phyloP scores from a whole-genome alignment of 2,888 invertebrate species.

The Dascillus cervinus region DNA sequence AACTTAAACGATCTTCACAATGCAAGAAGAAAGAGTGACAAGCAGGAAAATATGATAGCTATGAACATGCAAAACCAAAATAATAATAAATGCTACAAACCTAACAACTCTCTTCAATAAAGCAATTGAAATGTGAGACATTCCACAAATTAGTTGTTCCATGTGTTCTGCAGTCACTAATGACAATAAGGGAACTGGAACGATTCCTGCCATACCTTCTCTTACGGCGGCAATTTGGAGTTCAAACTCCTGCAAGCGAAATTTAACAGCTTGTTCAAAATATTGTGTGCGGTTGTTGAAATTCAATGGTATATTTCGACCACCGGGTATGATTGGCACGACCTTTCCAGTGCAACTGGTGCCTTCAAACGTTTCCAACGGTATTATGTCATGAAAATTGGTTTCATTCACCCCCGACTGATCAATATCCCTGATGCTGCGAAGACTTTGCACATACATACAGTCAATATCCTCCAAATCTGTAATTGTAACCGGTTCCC shows the following conservation, averaged over 20 bases:
- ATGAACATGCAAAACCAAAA: background rate
- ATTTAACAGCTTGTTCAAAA: slow-evolving; percentile 52
- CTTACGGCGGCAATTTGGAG: slow-evolving; percentile 51
- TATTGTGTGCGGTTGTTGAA: slow-evolving; percentile 54
- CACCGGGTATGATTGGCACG: slow-evolving; percentile 55
- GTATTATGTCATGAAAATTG: slow-evolving; percentile 54
- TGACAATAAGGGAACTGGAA: slow-evolving; percentile 55
- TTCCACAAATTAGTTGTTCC: slow-evolving; percentile 57
- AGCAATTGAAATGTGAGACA: slow-evolving; percentile 52
- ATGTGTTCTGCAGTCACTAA: slow-evolving; percentile 52
- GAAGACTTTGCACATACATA: slow-evolving; percentile 51
- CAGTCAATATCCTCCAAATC: slow-evolving; percentile 56
- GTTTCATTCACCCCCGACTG: slow-evolving; percentile 51
- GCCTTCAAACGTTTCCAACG: slow-evolving; percentile 55
- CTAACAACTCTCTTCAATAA: slow-evolving; percentile 54
- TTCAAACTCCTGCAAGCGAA: slow-evolving; percentile 55
- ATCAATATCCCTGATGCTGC: slow-evolving; percentile 53
- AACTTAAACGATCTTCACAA: too few species aligned
- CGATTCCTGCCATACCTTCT: slow-evolving; percentile 57
- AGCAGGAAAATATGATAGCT: background rate
- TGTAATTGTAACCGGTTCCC: slow-evolving; percentile 50
- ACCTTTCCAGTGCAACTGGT: slow-evolving; percentile 52
- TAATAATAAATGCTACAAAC: slow-evolving; percentile 31
- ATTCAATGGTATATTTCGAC: slow-evolving; percentile 50
- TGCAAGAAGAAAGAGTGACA: too few species aligned